phyloP scores from a whole-genome alignment of 2,888 invertebrate species.

The Amiota minor region DNA sequence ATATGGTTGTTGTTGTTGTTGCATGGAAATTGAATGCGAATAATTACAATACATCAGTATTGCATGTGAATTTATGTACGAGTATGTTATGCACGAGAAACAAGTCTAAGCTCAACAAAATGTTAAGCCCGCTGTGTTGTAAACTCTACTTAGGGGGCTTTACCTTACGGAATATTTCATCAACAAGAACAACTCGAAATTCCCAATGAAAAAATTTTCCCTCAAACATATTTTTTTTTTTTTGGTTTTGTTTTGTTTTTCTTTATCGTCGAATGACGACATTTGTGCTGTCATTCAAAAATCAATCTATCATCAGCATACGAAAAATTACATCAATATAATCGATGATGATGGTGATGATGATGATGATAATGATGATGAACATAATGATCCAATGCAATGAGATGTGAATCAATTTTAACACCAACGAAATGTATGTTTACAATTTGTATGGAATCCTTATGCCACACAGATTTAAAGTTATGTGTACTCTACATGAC shows the following conservation, averaged over 20 bases:
- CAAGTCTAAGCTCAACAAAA: neutral
- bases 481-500: conserved; percentile 2
- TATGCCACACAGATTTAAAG: no score
- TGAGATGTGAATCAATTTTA: no score
- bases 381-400: no score
- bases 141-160: neutral
- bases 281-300: neutral
- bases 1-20: neutral
- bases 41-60: no score
- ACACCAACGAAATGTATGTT: no score
- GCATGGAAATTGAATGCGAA: no score
- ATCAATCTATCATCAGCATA: conserved; percentile 10
- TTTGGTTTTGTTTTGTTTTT: neutral
- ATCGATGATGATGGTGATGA: no score
- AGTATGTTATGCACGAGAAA: conserved; percentile 1
- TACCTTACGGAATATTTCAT: no score
- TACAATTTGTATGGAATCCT: no score
- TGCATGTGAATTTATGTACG: neutral
- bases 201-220: neutral
- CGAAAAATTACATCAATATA: no score
- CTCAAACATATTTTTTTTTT: neutral
- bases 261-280: neutral
- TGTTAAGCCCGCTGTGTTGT: neutral
- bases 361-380: no score
- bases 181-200: neutral